These are phyloP conservation scores for Oxyura jamaicensis DNA, from an alignment of 2,113 vertebrate genomes.

Conservation along the genomic window DNA sequence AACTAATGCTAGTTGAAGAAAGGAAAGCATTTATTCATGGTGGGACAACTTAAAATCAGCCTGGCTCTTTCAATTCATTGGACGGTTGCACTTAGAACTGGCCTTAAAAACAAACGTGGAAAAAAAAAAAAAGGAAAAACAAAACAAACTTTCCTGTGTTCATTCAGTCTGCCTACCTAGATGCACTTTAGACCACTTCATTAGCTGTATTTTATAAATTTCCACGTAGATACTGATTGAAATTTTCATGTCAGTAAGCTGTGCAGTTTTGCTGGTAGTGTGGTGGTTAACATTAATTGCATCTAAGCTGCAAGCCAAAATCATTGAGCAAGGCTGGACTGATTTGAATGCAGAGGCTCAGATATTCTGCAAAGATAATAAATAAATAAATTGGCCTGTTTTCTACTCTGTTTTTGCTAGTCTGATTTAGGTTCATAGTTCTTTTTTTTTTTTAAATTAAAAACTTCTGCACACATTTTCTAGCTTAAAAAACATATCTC, in stretches of 20 bases:
- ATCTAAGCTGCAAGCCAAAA: neutral
- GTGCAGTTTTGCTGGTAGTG: neutral
- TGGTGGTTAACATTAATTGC: neutral
- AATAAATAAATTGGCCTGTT: neutral
- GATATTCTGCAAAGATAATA: neutral
- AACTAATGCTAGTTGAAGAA: neutral
- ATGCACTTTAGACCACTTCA: neutral
- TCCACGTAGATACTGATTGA: neutral
- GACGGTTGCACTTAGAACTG: neutral
- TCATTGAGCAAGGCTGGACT: neutral
- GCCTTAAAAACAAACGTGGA: neutral
- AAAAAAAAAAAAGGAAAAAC: too few species aligned
- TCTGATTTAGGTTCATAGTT: neutral
- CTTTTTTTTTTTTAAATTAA: neutral
- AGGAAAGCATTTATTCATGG: neutral
- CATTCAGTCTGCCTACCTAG: neutral
- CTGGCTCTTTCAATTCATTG: neutral
- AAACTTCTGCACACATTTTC: neutral
- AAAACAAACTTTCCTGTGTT: neutral
- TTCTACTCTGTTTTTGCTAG: neutral
- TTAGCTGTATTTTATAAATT: neutral
- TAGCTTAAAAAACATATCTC: neutral
- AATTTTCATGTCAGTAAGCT: neutral
- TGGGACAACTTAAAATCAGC: neutral
- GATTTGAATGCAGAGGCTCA: neutral